Percentiles rank a stretch among this genome's conserved stretches.
Conservation (phyloP, 2,113 vertebrate species). For the Aphyosemion australe region DNA sequence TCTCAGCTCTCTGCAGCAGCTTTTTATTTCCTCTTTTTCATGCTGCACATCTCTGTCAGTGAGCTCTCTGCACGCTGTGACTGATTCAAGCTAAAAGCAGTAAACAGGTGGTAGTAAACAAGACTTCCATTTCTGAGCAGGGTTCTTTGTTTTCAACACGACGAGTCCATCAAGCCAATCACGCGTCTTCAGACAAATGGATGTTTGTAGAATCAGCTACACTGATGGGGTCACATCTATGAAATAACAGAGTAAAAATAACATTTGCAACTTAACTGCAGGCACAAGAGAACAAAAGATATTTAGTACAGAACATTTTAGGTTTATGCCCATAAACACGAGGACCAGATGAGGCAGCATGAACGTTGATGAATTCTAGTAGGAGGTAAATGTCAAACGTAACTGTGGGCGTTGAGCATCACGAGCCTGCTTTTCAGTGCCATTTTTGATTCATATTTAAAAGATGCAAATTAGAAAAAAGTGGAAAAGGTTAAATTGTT, state of each 20-base stretch:
- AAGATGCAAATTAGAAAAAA: background rate
- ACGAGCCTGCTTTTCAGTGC: background rate
- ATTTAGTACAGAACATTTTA: too few species aligned
- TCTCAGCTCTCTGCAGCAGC: background rate
- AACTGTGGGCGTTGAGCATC: background rate
- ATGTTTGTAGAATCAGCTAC: too few species aligned
- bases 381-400: slow-evolving; percentile 1
- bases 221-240: background rate
- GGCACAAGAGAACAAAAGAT: background rate
- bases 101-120: background rate
- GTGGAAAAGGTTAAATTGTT: slow-evolving; percentile 1
- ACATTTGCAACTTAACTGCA: background rate
- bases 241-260: too few species aligned
- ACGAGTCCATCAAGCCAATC: background rate
- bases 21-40: background rate
- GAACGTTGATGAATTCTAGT: background rate
- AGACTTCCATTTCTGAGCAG: background rate
- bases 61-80: background rate
- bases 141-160: background rate
- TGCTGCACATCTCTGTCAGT: background rate
- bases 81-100: background rate
- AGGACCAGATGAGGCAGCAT: background rate
- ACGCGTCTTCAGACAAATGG: background rate
- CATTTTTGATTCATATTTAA: background rate
- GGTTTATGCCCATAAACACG: background rate